A percentile compares a stretch with the other conserved stretches of the same genome.
These are phyloP conservation scores for Dorcus parallelipipedus DNA, from an alignment of 2,888 invertebrate genomes.

Conservation along the genomic window DNA sequence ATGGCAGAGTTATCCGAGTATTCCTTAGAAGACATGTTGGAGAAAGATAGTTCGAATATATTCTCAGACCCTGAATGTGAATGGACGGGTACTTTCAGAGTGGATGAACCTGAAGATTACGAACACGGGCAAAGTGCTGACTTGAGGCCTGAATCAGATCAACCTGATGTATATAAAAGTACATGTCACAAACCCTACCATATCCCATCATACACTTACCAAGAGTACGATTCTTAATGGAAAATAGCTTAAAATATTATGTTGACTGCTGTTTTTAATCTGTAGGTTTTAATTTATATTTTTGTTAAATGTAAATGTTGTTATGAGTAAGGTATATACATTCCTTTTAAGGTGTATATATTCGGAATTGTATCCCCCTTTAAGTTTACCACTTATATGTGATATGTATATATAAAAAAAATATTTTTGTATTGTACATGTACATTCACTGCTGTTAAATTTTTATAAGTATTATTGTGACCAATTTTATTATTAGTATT, in stretches of 20 bases:
- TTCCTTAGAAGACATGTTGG: conserved; percentile 56
- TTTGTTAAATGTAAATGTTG: conserved; percentile 1
- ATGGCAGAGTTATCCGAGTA: conserved; percentile 49
- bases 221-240: conserved; percentile 4
- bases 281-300: neutral
- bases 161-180: conserved; percentile 32
- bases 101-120: conserved; percentile 42
- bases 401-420: neutral
- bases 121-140: conserved; percentile 40
- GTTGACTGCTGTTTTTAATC: neutral
- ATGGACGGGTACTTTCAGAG: conserved; percentile 51
- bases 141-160: conserved; percentile 58
- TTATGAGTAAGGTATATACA: neutral
- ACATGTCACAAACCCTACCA: conserved; percentile 21
- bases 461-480: too few relatives aligned
- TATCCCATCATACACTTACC: conserved; percentile 25
- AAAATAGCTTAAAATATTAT: neutral
- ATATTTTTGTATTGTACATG: neutral
- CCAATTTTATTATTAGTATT: too few relatives aligned
- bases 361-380: neutral
- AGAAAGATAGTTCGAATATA: conserved; percentile 52
- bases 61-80: conserved; percentile 73
- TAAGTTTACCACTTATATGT: neutral
- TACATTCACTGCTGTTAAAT: too few relatives aligned
- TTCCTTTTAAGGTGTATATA: neutral